Evolutionary conservation across 1,140 invertebrate species (phyloP), one percentile per base, ranked within the genome.

Genomic region (Tetragnatha versicolor): DNA sequence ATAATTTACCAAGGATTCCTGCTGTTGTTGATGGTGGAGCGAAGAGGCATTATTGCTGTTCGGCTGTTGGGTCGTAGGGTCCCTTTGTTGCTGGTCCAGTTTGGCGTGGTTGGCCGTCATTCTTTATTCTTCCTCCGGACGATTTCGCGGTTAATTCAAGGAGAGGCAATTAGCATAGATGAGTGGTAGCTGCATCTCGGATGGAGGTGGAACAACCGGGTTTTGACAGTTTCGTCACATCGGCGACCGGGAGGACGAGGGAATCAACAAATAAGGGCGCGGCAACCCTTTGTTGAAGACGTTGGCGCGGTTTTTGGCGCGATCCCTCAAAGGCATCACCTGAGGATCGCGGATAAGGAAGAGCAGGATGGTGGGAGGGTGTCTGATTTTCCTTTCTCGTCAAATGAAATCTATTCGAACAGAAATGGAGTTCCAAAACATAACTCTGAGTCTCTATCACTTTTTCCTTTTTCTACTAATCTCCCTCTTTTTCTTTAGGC

Each of bases 101-200:
- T 77, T 77, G 25, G 61, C n/a, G 39, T 73, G 35, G 45, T 77
- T 45, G 31, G 73, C 73, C 58, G 73, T 77, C 73, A 77, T 77
- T 7, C 66, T 63, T 66, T 20, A 17, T 47, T 17, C 42, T 47
- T 47, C 20, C 42, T 17, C 20, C 12, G 42, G 42, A 47, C 3
- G 3, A 47, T 47, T 47, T 47, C 20, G 12, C 12, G 20, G 20
- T n/a, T n/a, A n/a, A n/a, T n/a, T n/a, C n/a, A 20, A 2, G 3
- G 42, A 47, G 20, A 47, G 42, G 1, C 42, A 20, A 47, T 47
- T 47, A 17, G 20, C 42, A 47, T 47, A 47, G 1, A 17, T 12
- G 42, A 47, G n/a, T n/a, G n/a, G n/a, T n/a, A n/a, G n/a, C n/a
- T n/a, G n/a, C n/a, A n/a, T n/a, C n/a, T 20, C 42, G 42, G 42